Evolutionary conservation across 2,113 vertebrate species (phyloP).

Genomic region (Pterocles gutturalis): DNA sequence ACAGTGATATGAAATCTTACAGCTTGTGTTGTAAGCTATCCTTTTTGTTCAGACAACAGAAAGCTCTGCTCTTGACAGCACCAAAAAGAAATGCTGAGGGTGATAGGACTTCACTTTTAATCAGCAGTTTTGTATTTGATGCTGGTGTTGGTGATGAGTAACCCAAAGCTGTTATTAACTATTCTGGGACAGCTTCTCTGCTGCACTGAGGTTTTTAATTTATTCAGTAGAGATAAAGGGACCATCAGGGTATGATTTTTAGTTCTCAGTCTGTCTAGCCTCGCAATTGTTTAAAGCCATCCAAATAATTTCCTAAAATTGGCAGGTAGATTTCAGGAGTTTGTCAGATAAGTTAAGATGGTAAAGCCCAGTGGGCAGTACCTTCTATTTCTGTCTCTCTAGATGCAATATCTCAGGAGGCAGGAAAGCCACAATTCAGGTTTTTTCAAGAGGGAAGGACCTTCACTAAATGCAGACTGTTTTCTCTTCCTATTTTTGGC

Average conservation of each 20-base stretch:
- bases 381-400: neutral
- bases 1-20: slow-evolving; percentile 29
- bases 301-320: neutral
- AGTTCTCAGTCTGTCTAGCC: neutral
- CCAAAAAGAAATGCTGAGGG: neutral
- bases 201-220: neutral
- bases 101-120: neutral
- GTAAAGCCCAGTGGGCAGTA: neutral
- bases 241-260: neutral
- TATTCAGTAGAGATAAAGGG: neutral
- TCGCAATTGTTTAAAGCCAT: neutral
- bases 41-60: neutral
- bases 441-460: neutral
- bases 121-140: neutral
- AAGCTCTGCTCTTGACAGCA: neutral
- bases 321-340: neutral
- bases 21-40: slow-evolving; percentile 1
- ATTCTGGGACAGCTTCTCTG: neutral
- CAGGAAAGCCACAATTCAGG: neutral
- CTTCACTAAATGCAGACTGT: neutral
- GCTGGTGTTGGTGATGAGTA: neutral
- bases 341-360: neutral
- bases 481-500: neutral
- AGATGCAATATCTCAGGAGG: neutral
- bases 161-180: neutral